Percentiles rank a stretch among this genome's conserved stretches.
Conservation (phyloP, 2,113 vertebrate species). For the Ammospiza caudacuta region DNA sequence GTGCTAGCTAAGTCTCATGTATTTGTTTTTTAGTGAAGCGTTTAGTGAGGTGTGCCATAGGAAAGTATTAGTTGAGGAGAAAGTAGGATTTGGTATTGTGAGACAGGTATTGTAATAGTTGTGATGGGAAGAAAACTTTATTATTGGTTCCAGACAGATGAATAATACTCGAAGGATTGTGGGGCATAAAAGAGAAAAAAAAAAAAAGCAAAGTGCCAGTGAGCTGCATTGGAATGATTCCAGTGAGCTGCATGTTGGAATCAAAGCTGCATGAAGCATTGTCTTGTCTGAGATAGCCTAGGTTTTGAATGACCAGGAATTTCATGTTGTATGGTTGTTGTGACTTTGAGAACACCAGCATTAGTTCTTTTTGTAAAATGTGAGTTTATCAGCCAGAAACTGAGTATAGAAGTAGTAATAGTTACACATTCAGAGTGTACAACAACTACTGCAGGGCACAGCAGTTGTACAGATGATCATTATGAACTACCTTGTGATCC, state of each 20-base stretch:
- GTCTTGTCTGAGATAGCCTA: neutral
- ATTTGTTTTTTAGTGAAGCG: neutral
- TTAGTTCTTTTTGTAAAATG: neutral
- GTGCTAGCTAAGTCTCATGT: neutral
- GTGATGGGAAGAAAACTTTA: neutral
- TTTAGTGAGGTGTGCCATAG: neutral
- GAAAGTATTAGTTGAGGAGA: neutral
- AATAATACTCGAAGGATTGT: neutral
- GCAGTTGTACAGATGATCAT: constrained; percentile 21
- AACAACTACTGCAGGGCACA: neutral
- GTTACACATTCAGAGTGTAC: neutral
- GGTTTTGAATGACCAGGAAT: neutral
- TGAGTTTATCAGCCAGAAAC: neutral
- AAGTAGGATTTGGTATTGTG: neutral
- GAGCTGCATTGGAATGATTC: neutral
- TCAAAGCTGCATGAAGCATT: neutral
- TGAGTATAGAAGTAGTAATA: neutral
- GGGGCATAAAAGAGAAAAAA: accelerated
- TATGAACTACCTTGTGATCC: constrained; percentile 52
- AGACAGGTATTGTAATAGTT: neutral
- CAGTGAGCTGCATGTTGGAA: neutral
- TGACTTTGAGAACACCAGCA: neutral
- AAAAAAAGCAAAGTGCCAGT: no score
- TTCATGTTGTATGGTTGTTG: neutral
- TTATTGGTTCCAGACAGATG: neutral